Base-by-base conservation (phyloP, 2,113 vertebrate species). In the Galbula dea region DNA sequence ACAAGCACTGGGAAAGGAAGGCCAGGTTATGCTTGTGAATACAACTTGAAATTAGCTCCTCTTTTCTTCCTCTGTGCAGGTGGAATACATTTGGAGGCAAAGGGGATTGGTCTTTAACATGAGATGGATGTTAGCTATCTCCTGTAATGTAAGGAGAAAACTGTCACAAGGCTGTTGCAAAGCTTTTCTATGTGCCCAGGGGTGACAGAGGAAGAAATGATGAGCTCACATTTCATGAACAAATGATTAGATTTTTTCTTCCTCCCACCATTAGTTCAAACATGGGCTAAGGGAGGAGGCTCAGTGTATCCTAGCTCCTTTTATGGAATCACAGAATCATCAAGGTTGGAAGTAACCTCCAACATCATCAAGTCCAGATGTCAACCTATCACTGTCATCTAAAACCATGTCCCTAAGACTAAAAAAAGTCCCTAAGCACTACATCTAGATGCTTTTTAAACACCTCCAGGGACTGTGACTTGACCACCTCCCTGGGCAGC, bases 261-360 rank as follows among this genome's bases (percentile, higher is more conserved):
- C 77, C 15, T 83, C 10, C 12, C 34, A 37, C 19, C 27, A 13
- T 45, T 52, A 34, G 9, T 12, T 81, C 32, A 58, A 45, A 36
- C 24, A 57, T 0, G 1, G 11, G 18, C 14, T 20, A 21, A 13
- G 3, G 9, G 1, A 1, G 30, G 13, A 55, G 34, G 19, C 15
- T 86, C 55, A 66, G 41, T 5, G 26, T 20, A n/a, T 61, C 36
- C 54, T n/a, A 16, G 23, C 30, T 61, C 23, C 34, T 74, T 69
- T 58, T 39, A 37, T n/a, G n/a, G n/a, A n/a, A n/a, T n/a, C n/a
- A n/a, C n/a, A n/a, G n/a, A n/a, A n/a, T n/a, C n/a, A n/a, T n/a
- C n/a, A n/a, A n/a, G n/a, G n/a, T n/a, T n/a, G n/a, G n/a, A n/a
- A n/a, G n/a, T n/a, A n/a, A n/a, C n/a, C n/a, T n/a, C n/a, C n/a